These are phyloP conservation scores for Artibeus jamaicensis DNA, from an alignment of 2,797 vertebrate species.

Conservation along the genomic window DNA sequence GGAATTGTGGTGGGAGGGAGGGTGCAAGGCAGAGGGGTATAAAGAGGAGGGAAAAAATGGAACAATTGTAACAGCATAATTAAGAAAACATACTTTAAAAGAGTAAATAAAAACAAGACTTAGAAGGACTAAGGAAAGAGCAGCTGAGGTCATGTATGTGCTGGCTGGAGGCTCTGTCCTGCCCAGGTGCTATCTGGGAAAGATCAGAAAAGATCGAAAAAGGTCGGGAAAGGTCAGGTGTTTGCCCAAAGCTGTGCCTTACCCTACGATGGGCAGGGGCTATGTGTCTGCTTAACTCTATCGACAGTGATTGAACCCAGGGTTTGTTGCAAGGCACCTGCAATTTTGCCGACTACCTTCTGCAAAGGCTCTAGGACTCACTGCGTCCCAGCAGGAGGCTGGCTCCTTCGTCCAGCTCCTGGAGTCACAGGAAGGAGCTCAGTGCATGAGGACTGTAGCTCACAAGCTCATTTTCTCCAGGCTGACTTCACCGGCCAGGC, in stretches of 20 bases:
- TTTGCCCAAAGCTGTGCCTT: conserved; percentile 52
- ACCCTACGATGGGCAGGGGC: conserved; percentile 8
- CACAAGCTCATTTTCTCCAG: neutral
- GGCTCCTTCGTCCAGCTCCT: neutral
- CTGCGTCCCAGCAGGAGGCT: rapidly evolving
- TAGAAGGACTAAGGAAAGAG: neutral
- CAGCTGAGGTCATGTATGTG: neutral
- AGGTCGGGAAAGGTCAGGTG: neutral
- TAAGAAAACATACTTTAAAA: no score
- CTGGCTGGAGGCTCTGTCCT: neutral
- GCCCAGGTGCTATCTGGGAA: neutral
- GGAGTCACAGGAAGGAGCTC: neutral
- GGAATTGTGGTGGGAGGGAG: no score
- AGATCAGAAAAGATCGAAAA: neutral
- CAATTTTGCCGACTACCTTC: neutral
- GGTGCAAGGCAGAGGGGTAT: no score
- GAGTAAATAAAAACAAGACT: neutral
- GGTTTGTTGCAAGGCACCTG: neutral
- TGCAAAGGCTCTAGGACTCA: neutral
- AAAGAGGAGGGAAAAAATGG: no score
- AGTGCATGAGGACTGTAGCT: rapidly evolving
- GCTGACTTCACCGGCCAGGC: rapidly evolving
- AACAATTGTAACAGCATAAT: no score
- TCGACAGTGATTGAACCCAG: neutral
- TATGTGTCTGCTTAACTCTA: conserved; percentile 8